Evolutionary conservation across 2,888 invertebrate genomes (phyloP).

Genomic region (Cheilosia scutellata): DNA sequence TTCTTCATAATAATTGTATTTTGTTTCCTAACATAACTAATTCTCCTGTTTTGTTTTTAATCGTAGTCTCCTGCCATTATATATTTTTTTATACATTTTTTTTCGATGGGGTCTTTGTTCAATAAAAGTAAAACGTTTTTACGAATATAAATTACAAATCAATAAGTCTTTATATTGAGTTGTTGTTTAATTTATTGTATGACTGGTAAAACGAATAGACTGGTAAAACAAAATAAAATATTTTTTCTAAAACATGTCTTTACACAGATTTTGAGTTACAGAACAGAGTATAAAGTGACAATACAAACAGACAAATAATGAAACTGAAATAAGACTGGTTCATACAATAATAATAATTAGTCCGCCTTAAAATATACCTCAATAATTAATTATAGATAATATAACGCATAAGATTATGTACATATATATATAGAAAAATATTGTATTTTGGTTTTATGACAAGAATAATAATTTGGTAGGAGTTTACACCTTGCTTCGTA

Average conservation of each 20-base stretch:
- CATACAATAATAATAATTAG: slow-evolving; percentile 19
- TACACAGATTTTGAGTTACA: slow-evolving; percentile 70
- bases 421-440: slow-evolving; percentile 74
- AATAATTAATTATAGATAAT: slow-evolving; percentile 60
- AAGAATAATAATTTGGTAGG: slow-evolving; percentile 76
- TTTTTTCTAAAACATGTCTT: slow-evolving; percentile 43
- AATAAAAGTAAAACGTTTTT: slow-evolving; percentile 9
- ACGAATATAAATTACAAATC: slow-evolving; percentile 32
- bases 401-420: slow-evolving; percentile 69
- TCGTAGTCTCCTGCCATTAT: slow-evolving; percentile 46
- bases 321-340: slow-evolving; percentile 46
- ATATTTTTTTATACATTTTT: slow-evolving; percentile 45
- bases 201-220: slow-evolving; percentile 1
- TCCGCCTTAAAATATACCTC: slow-evolving; percentile 36
- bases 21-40: slow-evolving; percentile 51
- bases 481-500: slow-evolving; percentile 74
- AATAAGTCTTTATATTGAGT: slow-evolving; percentile 14
- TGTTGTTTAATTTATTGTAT: slow-evolving; percentile 36
- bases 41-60: slow-evolving; percentile 42
- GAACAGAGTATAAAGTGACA: slow-evolving; percentile 49
- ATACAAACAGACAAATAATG: slow-evolving; percentile 18
- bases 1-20: slow-evolving; percentile 13
- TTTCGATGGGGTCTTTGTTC: slow-evolving; percentile 71
- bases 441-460: slow-evolving; percentile 76
- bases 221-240: slow-evolving; percentile 20